Conservation (phyloP, 2,797 vertebrate genomes). For the Acipenser transmontanus region DNA sequence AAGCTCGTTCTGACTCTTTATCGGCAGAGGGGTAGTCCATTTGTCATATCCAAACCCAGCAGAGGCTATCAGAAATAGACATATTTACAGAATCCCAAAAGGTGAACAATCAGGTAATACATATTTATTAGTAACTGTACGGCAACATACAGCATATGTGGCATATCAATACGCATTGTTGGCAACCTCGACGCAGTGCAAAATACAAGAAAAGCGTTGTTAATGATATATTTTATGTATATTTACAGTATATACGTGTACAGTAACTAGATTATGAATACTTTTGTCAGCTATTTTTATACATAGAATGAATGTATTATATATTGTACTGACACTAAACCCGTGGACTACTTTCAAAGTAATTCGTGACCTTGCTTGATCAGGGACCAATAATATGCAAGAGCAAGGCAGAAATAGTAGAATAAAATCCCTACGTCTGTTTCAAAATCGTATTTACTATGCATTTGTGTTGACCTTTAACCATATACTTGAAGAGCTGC, state of each 20-base stretch:
- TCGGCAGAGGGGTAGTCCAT: slow-evolving; percentile 74
- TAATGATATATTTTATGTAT: background rate
- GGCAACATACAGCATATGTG: slow-evolving; percentile 32
- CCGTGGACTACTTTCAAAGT: slow-evolving; percentile 34
- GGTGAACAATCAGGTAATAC: slow-evolving; percentile 82
- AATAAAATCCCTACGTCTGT: too few species aligned
- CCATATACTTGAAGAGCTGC: too few species aligned
- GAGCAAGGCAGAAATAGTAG: too few species aligned
- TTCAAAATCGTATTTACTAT: too few species aligned
- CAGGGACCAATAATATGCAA: too few species aligned
- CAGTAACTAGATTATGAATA: slow-evolving; percentile 23
- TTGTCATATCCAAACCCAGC: slow-evolving; percentile 75
- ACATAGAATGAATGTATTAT: slow-evolving; percentile 9
- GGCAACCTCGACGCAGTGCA: too few species aligned
- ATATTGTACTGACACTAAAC: slow-evolving; percentile 21
- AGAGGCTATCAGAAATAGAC: slow-evolving; percentile 79
- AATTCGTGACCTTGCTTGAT: too few species aligned
- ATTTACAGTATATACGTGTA: too few species aligned
- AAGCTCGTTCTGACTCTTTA: slow-evolving; percentile 75
- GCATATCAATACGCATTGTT: background rate
- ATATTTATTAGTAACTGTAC: slow-evolving; percentile 28
- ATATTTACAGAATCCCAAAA: slow-evolving; percentile 73
- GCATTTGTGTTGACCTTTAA: too few species aligned
- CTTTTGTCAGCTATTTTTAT: background rate
- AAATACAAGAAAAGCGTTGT: too few species aligned